Percentiles rank a stretch among this genome's conserved stretches.
Conservation (phyloP, 1,140 invertebrate species). For the Neodiprion pinetum region DNA sequence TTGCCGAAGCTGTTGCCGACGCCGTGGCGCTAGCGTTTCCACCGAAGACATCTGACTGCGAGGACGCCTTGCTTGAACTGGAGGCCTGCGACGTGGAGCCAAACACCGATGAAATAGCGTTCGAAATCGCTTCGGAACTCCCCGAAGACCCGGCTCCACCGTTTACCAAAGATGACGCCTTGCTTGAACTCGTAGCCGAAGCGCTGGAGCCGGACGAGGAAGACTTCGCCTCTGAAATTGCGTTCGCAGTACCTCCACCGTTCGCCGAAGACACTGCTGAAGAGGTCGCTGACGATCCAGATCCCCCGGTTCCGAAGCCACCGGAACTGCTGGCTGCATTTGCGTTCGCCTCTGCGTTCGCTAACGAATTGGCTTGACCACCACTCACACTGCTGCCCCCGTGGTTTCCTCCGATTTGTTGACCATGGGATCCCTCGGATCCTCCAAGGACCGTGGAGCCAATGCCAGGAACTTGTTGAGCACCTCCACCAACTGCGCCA, state of each 20-base stretch:
- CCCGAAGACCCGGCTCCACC: not conserved
- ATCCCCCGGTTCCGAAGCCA: slow-evolving; percentile 21
- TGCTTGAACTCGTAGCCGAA: not conserved
- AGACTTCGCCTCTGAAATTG: not conserved
- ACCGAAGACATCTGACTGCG: not conserved
- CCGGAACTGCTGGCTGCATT: not conserved
- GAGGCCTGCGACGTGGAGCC: not conserved
- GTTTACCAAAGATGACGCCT: not conserved
- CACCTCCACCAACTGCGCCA: not conserved
- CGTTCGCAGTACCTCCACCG: not conserved
- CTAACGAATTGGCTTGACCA: not conserved
- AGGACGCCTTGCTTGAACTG: not conserved
- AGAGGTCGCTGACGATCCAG: not conserved
- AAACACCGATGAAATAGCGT: not conserved
- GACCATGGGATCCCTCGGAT: not conserved
- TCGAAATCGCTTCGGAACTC: not conserved
- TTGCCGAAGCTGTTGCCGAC: slow-evolving; percentile 22
- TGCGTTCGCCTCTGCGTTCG: not conserved
- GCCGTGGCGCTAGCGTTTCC: slow-evolving; percentile 15
- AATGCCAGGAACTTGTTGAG: not conserved
- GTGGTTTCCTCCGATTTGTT: slow-evolving; percentile 10
- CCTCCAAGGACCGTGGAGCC: slow-evolving; percentile 8
- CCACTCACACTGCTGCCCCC: not conserved
- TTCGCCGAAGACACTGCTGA: no score
- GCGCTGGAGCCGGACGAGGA: not conserved